Evolutionary conservation across 2,113 vertebrate genomes (phyloP), one percentile per base, ranked within the genome.

Genomic region (Coptodon rendalli): DNA sequence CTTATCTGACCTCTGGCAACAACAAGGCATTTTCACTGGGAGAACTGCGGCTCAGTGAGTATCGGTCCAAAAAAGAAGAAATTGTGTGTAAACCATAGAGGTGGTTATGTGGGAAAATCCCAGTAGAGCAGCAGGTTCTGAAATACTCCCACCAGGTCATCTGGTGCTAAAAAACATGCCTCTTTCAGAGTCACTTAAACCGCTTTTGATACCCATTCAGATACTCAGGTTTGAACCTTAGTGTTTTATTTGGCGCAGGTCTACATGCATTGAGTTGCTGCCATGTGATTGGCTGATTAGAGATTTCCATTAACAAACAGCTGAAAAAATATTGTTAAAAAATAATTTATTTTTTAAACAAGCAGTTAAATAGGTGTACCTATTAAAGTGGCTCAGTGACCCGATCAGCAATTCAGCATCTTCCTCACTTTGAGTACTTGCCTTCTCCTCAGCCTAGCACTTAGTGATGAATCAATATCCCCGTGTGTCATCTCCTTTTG

Each of bases 401-500:
- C 52, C 6, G 9, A 56, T 29, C 40, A 1, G 29, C 29, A 19
- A 19, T 81, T 89, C 68, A 56, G 56, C 29, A 63, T 52, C 40
- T 84, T 84, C 80, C 9, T 36, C 50, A 73, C 86, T 84, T 80
- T 73, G 12, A 36, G 11, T 22, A 57, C 34, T 84, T 82, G 22
- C 19, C 14, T 48, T 48, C 71, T 48, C 24, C 56, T 84, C 12
- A 19, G 80, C 82, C 85, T 27, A 38, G 22, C 17, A 36, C 14
- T 73, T n/a, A 83, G 54, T 68, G 68, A 81, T 90, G 78, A 87
- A 66, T 92, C 85, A 86, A 29, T 89, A 84, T 86, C 53, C 71
- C 79, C 13, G 48, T 24, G 27, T 3, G 4, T 16, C 73, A 31
- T 78, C 71, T 78, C 16, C 71, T 78, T 76, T 50, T 78, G 27